These are phyloP conservation scores for Tuberolachnus salignus DNA, from an alignment of 2,888 invertebrate species.

Conservation along the genomic window DNA sequence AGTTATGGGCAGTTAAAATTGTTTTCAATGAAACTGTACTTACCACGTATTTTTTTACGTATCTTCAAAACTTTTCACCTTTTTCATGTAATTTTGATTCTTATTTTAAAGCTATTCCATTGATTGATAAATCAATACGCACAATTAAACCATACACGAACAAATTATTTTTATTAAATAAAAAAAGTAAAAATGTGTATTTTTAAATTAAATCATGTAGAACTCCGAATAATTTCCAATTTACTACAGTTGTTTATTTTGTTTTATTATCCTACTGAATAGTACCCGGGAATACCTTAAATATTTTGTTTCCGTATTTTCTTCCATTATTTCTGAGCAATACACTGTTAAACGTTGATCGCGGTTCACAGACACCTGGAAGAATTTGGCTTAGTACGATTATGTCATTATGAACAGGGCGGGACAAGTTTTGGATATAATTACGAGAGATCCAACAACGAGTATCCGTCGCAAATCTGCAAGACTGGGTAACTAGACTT, in stretches of 20 bases:
- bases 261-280: background rate
- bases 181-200: background rate
- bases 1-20: background rate
- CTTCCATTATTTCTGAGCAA: background rate
- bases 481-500: no score
- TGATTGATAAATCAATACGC: background rate
- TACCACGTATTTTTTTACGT: background rate
- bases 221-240: background rate
- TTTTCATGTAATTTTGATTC: background rate
- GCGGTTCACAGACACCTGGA: background rate
- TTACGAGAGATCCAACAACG: background rate
- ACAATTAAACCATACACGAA: background rate
- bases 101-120: background rate
- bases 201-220: background rate
- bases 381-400: background rate
- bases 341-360: background rate
- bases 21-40: background rate
- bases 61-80: background rate
- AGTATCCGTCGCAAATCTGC: slow-evolving; percentile 6
- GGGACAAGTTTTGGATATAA: slow-evolving; percentile 1
- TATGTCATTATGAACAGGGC: background rate
- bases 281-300: no score
- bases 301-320: background rate
- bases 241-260: background rate
- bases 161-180: background rate